Percentiles rank a stretch among this genome's conserved stretches.
phyloP scores from a whole-genome alignment of 2,888 invertebrate species.

The Augochlorella aurata region DNA sequence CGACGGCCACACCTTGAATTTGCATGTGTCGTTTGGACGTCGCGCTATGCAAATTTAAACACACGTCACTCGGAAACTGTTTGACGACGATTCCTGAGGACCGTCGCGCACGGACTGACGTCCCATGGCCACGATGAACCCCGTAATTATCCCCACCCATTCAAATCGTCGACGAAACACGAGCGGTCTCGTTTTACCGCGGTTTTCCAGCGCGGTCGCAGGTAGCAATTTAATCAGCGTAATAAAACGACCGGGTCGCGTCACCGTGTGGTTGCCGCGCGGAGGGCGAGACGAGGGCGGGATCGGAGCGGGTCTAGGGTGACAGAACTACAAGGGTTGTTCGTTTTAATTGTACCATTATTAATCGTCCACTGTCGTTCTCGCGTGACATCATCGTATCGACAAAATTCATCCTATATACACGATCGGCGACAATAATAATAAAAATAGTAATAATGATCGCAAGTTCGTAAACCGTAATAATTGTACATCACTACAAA shows the following conservation, averaged over 20 bases:
- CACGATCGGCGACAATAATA: slow-evolving; percentile 70
- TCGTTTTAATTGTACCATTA: slow-evolving; percentile 77
- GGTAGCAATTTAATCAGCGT: no score
- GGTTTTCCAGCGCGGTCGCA: no score
- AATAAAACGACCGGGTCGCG: no score
- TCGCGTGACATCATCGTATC: slow-evolving; percentile 77
- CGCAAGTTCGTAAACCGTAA: slow-evolving; percentile 69
- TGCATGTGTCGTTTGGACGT: slow-evolving; percentile 10
- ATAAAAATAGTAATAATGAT: slow-evolving; percentile 72
- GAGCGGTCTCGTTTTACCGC: not conserved
- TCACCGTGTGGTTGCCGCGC: no score
- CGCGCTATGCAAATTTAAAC: slow-evolving; percentile 4
- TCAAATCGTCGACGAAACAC: not conserved
- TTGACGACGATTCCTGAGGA: not conserved
- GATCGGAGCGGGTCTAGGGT: not conserved
- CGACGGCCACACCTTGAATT: slow-evolving; percentile 5
- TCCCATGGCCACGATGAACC: not conserved
- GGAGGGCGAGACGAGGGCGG: not conserved
- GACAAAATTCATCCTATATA: slow-evolving; percentile 78
- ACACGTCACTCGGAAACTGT: not conserved
- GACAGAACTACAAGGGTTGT: slow-evolving; percentile 1
- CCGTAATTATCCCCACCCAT: not conserved
- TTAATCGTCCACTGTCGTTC: slow-evolving; percentile 78
- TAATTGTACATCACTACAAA: slow-evolving; percentile 77
- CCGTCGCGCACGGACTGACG: not conserved